Percentiles rank a stretch among this genome's conserved stretches.
Conservation (phyloP, 1,140 invertebrate genomes). For the Belonocnema kinseyi region DNA sequence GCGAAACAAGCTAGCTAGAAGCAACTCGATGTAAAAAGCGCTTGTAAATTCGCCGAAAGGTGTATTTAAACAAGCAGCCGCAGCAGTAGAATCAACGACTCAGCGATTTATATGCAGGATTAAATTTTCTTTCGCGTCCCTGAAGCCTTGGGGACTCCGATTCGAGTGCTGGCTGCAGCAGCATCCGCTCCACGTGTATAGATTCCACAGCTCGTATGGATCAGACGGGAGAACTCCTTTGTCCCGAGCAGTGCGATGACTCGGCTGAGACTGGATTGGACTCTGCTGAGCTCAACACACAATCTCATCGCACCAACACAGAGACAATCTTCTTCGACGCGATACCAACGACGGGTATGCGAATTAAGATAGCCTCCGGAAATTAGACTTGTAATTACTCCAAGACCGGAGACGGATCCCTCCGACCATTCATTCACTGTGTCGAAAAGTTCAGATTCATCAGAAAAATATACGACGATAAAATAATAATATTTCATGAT, state of each 20-base stretch:
- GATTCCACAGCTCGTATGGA: slow-evolving; percentile 12
- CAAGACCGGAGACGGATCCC: slow-evolving; percentile 49
- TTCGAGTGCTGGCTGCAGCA: slow-evolving; percentile 23
- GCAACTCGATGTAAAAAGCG: background rate
- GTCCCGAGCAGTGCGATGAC: slow-evolving; percentile 41
- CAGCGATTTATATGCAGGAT: slow-evolving; percentile 19
- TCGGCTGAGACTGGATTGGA: slow-evolving; percentile 6
- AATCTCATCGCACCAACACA: background rate
- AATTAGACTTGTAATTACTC: slow-evolving; percentile 49
- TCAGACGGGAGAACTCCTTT: slow-evolving; percentile 23
- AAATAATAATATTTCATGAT: too few species aligned
- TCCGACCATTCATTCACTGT: slow-evolving; percentile 5
- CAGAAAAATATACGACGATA: background rate
- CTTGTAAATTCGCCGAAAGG: slow-evolving; percentile 23
- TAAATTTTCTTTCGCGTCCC: slow-evolving; percentile 21
- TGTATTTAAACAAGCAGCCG: slow-evolving; percentile 9
- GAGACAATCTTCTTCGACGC: background rate
- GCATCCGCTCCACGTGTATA: slow-evolving; percentile 19
- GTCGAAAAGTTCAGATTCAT: slow-evolving; percentile 18
- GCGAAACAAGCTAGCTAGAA: background rate
- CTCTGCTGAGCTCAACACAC: background rate
- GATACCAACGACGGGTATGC: background rate
- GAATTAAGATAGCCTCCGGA: slow-evolving; percentile 48
- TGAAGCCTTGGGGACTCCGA: slow-evolving; percentile 16
- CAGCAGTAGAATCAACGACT: background rate